Percentiles rank a stretch among this genome's conserved stretches.
Conservation (phyloP, 2,113 vertebrate genomes). For the Gobio gobio region DNA sequence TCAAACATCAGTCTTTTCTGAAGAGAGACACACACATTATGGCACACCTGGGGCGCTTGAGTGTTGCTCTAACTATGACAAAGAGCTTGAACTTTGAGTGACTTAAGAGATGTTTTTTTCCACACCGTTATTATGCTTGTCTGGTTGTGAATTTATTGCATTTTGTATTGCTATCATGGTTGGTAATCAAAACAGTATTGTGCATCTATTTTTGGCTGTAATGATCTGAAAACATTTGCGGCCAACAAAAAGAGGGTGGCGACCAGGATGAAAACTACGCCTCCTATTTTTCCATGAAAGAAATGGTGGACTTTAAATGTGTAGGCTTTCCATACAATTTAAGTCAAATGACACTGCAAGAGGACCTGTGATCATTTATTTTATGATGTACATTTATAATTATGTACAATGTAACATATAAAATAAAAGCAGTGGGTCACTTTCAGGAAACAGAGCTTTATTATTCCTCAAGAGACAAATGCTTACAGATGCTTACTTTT, state of each 20-base stretch:
- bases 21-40: slow-evolving; percentile 41
- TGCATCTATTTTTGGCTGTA: slow-evolving; percentile 20
- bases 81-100: slow-evolving; percentile 49
- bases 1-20: slow-evolving; percentile 34
- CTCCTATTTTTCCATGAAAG: not conserved
- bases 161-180: slow-evolving; percentile 42
- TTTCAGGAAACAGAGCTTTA: not conserved
- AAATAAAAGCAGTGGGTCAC: not conserved
- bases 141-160: slow-evolving; percentile 40
- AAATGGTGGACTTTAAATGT: not conserved
- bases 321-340: not conserved
- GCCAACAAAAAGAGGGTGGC: slow-evolving; percentile 15
- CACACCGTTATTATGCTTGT: slow-evolving; percentile 13
- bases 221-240: slow-evolving; percentile 44
- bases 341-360: slow-evolving; percentile 3
- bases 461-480: not conserved
- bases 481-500: not conserved
- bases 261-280: slow-evolving; percentile 10
- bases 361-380: not conserved
- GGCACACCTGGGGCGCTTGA: slow-evolving; percentile 47
- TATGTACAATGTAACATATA: not conserved
- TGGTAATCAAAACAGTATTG: slow-evolving; percentile 45
- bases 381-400: not conserved
- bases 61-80: slow-evolving; percentile 50
- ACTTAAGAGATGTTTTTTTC: slow-evolving; percentile 37